A percentile compares a stretch with the other conserved stretches of the same genome.
These are phyloP conservation scores for Manis crassicaudata DNA, from an alignment of 2,797 vertebrate genomes.

Conservation along the genomic window DNA sequence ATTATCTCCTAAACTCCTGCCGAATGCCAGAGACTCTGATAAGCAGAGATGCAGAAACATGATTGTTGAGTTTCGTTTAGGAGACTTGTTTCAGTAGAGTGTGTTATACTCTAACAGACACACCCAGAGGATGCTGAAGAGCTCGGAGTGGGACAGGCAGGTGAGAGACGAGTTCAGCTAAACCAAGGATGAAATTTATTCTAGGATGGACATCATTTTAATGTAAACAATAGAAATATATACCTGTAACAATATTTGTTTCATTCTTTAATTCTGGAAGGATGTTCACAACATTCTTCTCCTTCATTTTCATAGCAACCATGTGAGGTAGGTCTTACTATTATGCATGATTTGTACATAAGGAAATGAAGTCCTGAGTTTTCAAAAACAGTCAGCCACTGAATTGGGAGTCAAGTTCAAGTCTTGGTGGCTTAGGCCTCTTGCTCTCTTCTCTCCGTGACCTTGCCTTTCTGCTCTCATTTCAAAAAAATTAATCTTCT, in stretches of 20 bases:
- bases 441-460: not conserved
- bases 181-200: not conserved
- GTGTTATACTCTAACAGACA: too few species aligned
- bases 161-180: not conserved
- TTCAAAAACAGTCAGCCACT: not conserved
- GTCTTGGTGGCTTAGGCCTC: not conserved
- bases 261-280: not conserved
- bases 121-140: not conserved
- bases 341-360: not conserved
- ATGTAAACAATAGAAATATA: not conserved
- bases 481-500: not conserved
- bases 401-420: not conserved
- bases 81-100: rapidly evolving
- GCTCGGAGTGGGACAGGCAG: not conserved
- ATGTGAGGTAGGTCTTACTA: not conserved
- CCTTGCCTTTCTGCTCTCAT: not conserved
- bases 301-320: not conserved
- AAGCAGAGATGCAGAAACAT: not conserved
- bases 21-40: not conserved
- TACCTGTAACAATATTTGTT: too few species aligned
- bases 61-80: not conserved
- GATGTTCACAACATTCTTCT: not conserved
- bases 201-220: not conserved
- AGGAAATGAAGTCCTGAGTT: not conserved
- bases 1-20: not conserved